Percentiles rank a stretch among this genome's conserved stretches.
phyloP scores from a whole-genome alignment of 2,797 vertebrate genomes.

The Onychomys torridus region DNA sequence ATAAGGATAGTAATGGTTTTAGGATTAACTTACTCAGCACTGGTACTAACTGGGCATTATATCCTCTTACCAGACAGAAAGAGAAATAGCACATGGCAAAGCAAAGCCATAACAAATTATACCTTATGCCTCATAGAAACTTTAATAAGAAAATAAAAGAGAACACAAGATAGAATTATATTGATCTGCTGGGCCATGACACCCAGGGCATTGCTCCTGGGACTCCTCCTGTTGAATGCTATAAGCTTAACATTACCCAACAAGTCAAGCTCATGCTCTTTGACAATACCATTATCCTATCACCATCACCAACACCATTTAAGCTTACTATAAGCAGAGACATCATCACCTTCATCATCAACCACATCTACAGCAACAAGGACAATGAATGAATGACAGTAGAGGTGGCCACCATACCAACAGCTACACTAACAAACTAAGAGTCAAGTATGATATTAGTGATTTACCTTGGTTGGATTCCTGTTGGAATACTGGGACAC shows the following conservation, averaged over 20 bases:
- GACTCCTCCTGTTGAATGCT: background rate
- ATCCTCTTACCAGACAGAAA: too few relatives aligned
- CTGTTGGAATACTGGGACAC: background rate
- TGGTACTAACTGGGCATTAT: background rate
- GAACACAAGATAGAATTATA: background rate
- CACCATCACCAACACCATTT: background rate
- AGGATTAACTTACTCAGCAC: background rate
- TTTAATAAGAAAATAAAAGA: background rate
- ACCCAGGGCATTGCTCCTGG: too few relatives aligned
- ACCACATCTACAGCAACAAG: background rate
- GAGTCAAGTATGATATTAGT: background rate
- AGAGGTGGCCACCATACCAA: background rate
- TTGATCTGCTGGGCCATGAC: background rate
- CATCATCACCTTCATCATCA: background rate
- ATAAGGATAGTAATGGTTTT: background rate
- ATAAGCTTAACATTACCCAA: background rate
- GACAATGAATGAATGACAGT: background rate
- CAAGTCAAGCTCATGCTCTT: background rate
- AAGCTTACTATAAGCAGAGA: background rate
- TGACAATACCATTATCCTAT: background rate
- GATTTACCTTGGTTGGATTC: background rate
- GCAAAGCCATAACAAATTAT: too few relatives aligned
- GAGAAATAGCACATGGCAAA: too few relatives aligned
- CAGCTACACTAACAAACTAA: background rate
- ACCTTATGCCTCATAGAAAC: too few relatives aligned